Percentiles rank a stretch among this genome's conserved stretches.
phyloP scores from a whole-genome alignment of 2,888 invertebrate species.

The Pterobdella sp. region DNA sequence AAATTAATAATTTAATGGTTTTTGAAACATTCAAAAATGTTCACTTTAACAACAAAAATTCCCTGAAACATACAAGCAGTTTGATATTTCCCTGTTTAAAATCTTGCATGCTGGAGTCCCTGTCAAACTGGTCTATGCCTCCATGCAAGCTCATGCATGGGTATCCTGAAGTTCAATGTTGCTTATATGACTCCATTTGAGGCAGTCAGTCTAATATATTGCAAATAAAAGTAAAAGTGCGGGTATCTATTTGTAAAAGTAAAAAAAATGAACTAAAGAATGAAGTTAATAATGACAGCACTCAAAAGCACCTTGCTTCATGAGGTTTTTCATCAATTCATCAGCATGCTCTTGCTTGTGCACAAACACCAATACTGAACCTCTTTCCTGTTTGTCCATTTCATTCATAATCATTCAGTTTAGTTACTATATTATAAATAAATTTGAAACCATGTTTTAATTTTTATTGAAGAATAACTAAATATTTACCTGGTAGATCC shows the following conservation, averaged over 20 bases:
- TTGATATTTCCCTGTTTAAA: slow-evolving; percentile 88
- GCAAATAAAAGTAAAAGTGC: too few relatives aligned
- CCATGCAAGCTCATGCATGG: slow-evolving; percentile 94
- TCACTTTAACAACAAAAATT: too few relatives aligned
- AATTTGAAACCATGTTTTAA: too few relatives aligned
- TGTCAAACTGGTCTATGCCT: slow-evolving; percentile 97
- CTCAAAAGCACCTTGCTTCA: slow-evolving; percentile 66
- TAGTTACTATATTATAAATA: too few relatives aligned
- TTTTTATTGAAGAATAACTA: too few relatives aligned
- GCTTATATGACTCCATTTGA: too few relatives aligned
- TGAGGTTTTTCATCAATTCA: slow-evolving; percentile 71
- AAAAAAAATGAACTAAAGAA: too few relatives aligned
- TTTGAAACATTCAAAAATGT: background rate
- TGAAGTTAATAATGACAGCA: too few relatives aligned
- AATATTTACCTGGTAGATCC: slow-evolving; percentile 85
- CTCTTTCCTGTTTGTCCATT: too few relatives aligned
- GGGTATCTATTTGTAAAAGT: too few relatives aligned
- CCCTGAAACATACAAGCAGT: slow-evolving; percentile 66
- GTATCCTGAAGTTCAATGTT: slow-evolving; percentile 59
- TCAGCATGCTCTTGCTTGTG: slow-evolving; percentile 98
- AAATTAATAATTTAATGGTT: background rate
- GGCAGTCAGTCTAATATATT: too few relatives aligned
- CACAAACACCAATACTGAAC: slow-evolving; percentile 90
- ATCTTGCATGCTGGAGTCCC: slow-evolving; percentile 92
- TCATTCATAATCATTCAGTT: too few relatives aligned